Conservation (phyloP, 2,113 vertebrate species). For the Chauna torquata region DNA sequence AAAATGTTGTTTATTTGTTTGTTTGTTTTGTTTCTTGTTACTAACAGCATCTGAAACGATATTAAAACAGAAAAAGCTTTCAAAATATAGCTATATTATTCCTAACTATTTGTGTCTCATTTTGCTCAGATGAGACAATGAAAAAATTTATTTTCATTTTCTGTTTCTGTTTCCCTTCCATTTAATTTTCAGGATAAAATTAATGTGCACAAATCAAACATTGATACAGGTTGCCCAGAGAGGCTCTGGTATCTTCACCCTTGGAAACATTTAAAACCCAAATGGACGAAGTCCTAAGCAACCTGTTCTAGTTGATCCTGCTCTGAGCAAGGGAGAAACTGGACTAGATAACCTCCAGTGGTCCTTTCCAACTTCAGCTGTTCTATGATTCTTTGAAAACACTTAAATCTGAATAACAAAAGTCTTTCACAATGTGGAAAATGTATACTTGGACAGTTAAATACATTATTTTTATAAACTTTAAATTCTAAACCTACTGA, state of each 20-base stretch:
- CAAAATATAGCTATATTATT: background rate
- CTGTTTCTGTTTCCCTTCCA: background rate
- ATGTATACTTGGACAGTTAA: background rate
- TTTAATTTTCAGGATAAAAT: background rate
- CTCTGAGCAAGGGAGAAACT: background rate
- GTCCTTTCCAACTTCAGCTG: background rate
- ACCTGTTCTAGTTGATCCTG: background rate
- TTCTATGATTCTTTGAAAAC: background rate
- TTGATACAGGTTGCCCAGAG: background rate
- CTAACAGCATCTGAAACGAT: background rate
- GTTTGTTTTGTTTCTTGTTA: background rate
- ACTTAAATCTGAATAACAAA: background rate
- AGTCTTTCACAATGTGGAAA: background rate
- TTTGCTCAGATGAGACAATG: background rate
- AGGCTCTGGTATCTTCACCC: background rate
- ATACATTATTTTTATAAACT: background rate
- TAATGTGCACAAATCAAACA: accelerated
- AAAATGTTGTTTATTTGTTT: background rate
- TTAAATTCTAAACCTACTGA: background rate
- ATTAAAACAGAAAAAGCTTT: background rate
- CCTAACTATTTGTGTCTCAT: background rate
- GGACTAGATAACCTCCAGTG: background rate
- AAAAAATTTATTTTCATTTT: background rate
- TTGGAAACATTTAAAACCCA: background rate
- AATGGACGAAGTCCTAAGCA: background rate